These are phyloP conservation scores for Gila orcuttii DNA, from an alignment of 2,113 vertebrate species.

Conservation along the genomic window DNA sequence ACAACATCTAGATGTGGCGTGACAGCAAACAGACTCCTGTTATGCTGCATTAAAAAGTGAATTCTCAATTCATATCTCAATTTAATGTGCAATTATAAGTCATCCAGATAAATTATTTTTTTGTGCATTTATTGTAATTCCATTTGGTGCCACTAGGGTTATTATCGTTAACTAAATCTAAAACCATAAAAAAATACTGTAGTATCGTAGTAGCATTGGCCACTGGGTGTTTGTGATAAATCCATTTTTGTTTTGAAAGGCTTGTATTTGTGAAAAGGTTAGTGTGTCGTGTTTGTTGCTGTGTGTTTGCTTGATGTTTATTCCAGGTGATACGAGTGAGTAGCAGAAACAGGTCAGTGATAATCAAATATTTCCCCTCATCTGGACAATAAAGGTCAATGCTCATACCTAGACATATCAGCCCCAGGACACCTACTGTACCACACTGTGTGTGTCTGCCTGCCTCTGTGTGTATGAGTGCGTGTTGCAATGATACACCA, in stretches of 20 bases:
- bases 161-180: too few relatives aligned
- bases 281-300: neutral
- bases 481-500: neutral
- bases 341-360: conserved; percentile 39
- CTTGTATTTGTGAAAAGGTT: neutral
- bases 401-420: conserved; percentile 9
- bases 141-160: too few relatives aligned
- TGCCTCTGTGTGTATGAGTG: neutral
- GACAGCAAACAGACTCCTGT: conserved; percentile 10
- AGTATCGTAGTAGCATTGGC: too few relatives aligned
- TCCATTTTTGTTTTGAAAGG: neutral
- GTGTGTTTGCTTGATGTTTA: conserved; percentile 16
- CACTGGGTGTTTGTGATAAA: too few relatives aligned
- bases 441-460: neutral
- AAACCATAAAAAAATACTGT: too few relatives aligned
- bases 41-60: neutral
- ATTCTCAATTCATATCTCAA: neutral
- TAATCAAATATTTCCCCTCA: conserved; percentile 40
- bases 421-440: conserved; percentile 34
- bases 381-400: conserved; percentile 45
- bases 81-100: neutral
- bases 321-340: conserved; percentile 36
- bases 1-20: neutral
- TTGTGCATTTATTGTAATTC: neutral
- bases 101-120: too few relatives aligned